Evolutionary conservation across 2,888 invertebrate genomes (phyloP), one percentile per base, ranked within the genome.

Genomic region (Drosophila lacicola): DNA sequence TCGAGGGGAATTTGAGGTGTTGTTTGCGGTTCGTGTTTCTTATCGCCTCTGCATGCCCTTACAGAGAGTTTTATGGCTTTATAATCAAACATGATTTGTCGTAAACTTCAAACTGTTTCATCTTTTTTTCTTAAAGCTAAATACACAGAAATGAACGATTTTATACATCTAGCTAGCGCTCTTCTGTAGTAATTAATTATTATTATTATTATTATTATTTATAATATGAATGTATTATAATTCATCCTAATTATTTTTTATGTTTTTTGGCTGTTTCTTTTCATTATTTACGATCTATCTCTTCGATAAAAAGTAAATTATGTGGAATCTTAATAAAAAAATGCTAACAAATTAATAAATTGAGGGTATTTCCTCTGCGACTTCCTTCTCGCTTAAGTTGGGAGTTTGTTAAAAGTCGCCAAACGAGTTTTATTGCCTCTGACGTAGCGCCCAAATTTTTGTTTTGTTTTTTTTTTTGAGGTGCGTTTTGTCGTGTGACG

Each of bases 401-500:
- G 8, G 8, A 29, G 10, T 21, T 45, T 34, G 25, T 34, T 19
- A 13, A 36, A 45, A 41, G 29, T 33, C 1, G n/a, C 11, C 25
- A 34, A 33, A 49, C 56, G 19, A 36, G 60, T 60, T 70, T 63
- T 8, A n/a, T 14, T 4, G 19, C 14, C 3, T 19, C 21, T 69
- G 70, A 63, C 70, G 58, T 62, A 14, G 13, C 1, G 42, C 4
- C 2, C 44, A 14, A 17, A 10, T 11, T 11, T 3, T 49, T 44
- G 10, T 10, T 44, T 21, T 41, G 13, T 33, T 45, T 9, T 21
- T 4, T n/a, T 13, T 13, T 47, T 11, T 9, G 6, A 9, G 3
- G 37, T 9, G 21, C 13, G 4, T 47, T 4, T n/a, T 29, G 29
- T 8, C 4, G 14, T 10, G 37, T 73, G 74, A 61, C 69, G 69